phyloP scores from a whole-genome alignment of 2,113 vertebrate species.

The Alexandromys fortis region DNA sequence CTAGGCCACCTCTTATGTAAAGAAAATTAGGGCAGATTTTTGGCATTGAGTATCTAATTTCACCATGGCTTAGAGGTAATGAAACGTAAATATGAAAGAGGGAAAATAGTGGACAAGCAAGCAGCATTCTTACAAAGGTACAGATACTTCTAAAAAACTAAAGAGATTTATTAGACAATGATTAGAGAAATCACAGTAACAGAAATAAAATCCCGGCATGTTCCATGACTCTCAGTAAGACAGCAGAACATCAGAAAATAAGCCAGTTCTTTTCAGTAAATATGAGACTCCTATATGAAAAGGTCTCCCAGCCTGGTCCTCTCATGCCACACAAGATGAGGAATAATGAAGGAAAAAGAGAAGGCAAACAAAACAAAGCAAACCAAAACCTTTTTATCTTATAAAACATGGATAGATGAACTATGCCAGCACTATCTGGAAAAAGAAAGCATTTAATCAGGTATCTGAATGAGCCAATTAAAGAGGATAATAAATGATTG shows the following conservation, averaged over 20 bases:
- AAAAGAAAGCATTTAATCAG: background rate
- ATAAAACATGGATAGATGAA: background rate
- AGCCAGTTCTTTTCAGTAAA: background rate
- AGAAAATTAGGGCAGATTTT: no score
- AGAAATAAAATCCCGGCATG: background rate
- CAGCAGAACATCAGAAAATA: slow-evolving; percentile 1
- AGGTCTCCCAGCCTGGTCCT: background rate
- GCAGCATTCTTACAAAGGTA: background rate
- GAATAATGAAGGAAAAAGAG: background rate
- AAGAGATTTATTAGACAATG: background rate
- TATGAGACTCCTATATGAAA: background rate
- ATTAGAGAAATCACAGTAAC: background rate
- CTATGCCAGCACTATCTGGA: background rate
- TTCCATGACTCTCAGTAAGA: background rate
- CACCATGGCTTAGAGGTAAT: background rate
- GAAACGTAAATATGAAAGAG: background rate
- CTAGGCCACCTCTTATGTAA: background rate
- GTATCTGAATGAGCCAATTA: slow-evolving; percentile 27
- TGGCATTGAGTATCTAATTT: background rate
- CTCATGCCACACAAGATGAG: background rate
- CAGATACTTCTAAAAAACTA: background rate
- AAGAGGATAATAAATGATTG: background rate
- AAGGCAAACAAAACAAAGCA: background rate
- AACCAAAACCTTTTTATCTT: background rate
- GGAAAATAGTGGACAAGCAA: background rate